Evolutionary conservation across 2,113 vertebrate genomes (phyloP), one percentile per base, ranked within the genome.

Genomic region (Plecotus auritus): DNA sequence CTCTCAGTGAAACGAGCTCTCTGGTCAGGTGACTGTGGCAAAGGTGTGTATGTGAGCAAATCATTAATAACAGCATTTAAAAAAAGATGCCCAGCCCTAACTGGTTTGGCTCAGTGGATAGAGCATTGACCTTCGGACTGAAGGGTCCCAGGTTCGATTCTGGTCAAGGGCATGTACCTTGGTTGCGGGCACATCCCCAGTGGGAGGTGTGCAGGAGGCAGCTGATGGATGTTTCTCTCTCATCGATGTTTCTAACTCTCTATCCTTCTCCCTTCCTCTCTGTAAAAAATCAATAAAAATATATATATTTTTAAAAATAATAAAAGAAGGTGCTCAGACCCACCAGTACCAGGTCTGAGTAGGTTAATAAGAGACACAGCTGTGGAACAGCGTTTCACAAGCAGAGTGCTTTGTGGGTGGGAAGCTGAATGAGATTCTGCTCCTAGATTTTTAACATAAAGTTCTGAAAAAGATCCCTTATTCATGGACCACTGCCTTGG

Each of bases 381-480:
- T n/a, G 98, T 98, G 17, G 99, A 99, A 32, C 99, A 99, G 0
- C 98, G 98, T 82, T 98, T 99, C 64, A 35, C 98, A 98, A 96
- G 99, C 95, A 1, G 98, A 97, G 18, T 99, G 98, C 95, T 99
- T 7, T n/a, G 97, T 98, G 10, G 98, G 98, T 1, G 98, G 99
- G 83, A 97, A 5, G 97, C 97, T 0, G 99, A 99, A 20, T 98
- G 97, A 18, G 99, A 99, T 97, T 99, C 99, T 51, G 98, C 98
- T 97, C 99, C 98, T 64, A 99, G 97, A 97, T 99, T 99, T 99
- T 99, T 99, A 35, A 99, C 98, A 22, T 99, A 99, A 98, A 99
- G 98, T 96, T 99, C 99, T 37, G 99, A 99, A 98, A 99, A 99
- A 85, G 99, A 99, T n/a, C 97, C 98, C 80, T 99, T 99, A 42